These are phyloP conservation scores for Luscinia luscinia DNA, from an alignment of 2,797 vertebrate species.

Conservation along the genomic window DNA sequence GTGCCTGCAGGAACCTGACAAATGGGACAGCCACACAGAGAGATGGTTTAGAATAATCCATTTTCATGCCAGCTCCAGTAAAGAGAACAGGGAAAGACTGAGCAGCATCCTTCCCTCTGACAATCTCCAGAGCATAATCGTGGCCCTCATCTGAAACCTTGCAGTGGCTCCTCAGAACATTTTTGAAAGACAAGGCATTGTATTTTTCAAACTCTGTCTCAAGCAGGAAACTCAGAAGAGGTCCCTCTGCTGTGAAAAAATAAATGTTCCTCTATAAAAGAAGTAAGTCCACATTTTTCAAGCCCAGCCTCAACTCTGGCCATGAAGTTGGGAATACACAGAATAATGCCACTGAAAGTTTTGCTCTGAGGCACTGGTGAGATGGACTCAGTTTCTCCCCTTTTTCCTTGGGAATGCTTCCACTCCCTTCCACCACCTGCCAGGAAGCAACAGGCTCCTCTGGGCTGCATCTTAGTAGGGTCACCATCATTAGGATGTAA, in stretches of 20 bases:
- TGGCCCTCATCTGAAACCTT: not conserved
- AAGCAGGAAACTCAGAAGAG: not conserved
- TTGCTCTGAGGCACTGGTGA: not conserved
- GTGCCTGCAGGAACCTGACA: conserved; percentile 34
- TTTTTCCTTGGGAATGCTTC: not conserved
- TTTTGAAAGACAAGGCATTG: not conserved
- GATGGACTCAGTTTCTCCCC: accelerated
- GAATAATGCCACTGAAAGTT: not conserved
- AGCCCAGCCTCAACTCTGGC: not conserved
- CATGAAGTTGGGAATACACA: not conserved
- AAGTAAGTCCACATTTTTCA: not conserved
- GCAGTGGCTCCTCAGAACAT: not conserved
- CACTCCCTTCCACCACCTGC: not conserved
- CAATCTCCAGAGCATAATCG: not conserved
- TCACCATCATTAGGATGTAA: too few relatives aligned
- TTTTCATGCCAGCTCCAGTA: conserved; percentile 27
- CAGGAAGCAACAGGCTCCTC: not conserved
- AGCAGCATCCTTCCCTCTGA: not conserved
- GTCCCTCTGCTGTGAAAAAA: conserved; percentile 11
- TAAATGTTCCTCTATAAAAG: not conserved
- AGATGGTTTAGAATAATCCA: conserved; percentile 16
- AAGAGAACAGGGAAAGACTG: not conserved
- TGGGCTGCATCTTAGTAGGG: not conserved
- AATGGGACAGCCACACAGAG: conserved; percentile 39
- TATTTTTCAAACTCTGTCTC: conserved; percentile 32